Conservation (phyloP, 2,797 vertebrate genomes). For the Furcifer pardalis region DNA sequence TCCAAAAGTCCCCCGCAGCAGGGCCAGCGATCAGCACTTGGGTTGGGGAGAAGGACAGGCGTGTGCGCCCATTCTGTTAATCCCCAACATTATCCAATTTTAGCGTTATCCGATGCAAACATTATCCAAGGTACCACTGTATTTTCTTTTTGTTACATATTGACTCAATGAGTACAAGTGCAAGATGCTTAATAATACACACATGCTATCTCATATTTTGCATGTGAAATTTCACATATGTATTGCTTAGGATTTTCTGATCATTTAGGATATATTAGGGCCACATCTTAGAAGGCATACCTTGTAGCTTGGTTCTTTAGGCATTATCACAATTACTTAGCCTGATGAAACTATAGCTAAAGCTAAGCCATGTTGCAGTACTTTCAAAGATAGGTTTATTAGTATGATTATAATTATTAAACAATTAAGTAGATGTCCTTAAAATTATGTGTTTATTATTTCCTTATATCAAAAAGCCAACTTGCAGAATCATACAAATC, state of each 20-base stretch:
- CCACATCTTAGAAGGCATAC: background rate
- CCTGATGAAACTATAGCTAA: slow-evolving; percentile 17
- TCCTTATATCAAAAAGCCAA: slow-evolving; percentile 57
- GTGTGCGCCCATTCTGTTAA: too few species aligned
- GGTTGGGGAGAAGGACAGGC: too few species aligned
- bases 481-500: slow-evolving; percentile 46
- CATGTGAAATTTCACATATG: background rate
- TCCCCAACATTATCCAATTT: too few species aligned
- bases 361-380: slow-evolving; percentile 18
- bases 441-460: slow-evolving; percentile 43
- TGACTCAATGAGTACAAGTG: too few species aligned
- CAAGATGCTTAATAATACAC: too few species aligned
- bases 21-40: too few species aligned
- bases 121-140: too few species aligned
- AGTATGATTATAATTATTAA: slow-evolving; percentile 13
- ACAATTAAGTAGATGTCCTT: slow-evolving; percentile 32
- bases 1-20: too few species aligned
- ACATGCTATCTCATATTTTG: background rate
- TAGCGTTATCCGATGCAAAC: too few species aligned
- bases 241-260: background rate
- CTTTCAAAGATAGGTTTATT: slow-evolving; percentile 5
- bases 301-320: background rate
- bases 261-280: background rate
- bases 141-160: too few species aligned
- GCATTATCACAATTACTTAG: slow-evolving; percentile 9